Base-by-base conservation (phyloP, 2,797 vertebrate species). In the Chromobotia macracanthus region DNA sequence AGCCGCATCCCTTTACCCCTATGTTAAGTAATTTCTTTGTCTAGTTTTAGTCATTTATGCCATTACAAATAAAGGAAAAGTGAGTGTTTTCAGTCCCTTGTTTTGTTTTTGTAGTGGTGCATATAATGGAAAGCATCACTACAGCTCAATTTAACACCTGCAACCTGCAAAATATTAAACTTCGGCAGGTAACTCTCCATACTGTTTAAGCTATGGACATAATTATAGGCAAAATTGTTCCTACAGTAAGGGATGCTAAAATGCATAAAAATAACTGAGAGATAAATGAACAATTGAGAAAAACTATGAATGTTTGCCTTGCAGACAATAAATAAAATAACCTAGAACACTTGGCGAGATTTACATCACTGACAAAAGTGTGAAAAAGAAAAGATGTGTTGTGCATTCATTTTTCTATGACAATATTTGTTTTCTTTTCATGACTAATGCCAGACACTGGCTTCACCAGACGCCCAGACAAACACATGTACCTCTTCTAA, bases 401-500 rank as follows among this genome's bases (percentile, higher is more conserved):
- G n/a, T n/a, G n/a, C n/a, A 53, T n/a, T n/a, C n/a, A n/a, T n/a
- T n/a, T n/a, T n/a, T n/a, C n/a, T n/a, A n/a, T n/a, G n/a, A n/a
- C n/a, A n/a, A n/a, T n/a, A 48, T 11, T 48, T 21, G 53, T 21
- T 56, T 63, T 16, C 4, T 38, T 38, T 28, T 15, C 11, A 60
- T 60, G 13, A 16, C 23, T 2, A 11, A 21, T 56, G 55, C 21
- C 55, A 58, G 55, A 58, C 55, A 23, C 55, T 25, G 55, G 21
- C 31, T 38, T 5, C 35, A 4, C 12, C 56, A 60, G 12, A 60
- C 56, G 28, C 7, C n/a, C n/a, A n/a, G 2, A 44, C 21, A 28
- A 19, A 67, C 12, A 56, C 3, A 58, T 19, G 70, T 56, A 74
- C 63, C 31, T 3, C 23, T 61, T 76, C 65, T 75, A 77, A 58